Base-by-base conservation (phyloP, 2,888 invertebrate genomes). In the Mythimna ferrago region DNA sequence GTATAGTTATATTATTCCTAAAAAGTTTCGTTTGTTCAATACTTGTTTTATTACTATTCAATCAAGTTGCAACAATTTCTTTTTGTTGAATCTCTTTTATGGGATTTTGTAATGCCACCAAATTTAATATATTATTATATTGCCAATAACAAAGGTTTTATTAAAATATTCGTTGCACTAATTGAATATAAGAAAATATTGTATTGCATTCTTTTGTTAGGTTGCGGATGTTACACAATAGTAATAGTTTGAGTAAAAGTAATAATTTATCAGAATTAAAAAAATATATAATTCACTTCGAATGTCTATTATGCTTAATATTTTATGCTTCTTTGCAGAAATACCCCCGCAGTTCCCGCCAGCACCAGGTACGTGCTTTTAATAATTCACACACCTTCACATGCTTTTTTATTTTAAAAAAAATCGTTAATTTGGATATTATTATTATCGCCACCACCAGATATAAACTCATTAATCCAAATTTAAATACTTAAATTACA, bases 281-380 rank as follows among this genome's bases (percentile, higher is more conserved):
- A 44, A 1, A 14, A 44, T 44, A 44, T 11, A 44, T 3, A 41
- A 41, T 4, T 3, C 4, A 41, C 11, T 41, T 41, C 14, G 14
- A 14, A 44, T 44, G 9, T 3, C 19, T 35, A 41, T 14, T 19
- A 38, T 44, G 11, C 41, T 32, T 11, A 7, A 71, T 26, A 53
- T 58, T 11, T 0, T 54, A 3, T 48, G 0, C 76, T 76, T 69
- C 4, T 64, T 78, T 69, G 11, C 78, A 80, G 80, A 71, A 3
- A 5, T 81, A 35, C 79, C 81, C 9, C 0, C 21, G 10, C 68
- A 66, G 10, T 5, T 21, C 32, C 78, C 77, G 9, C 77, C 71
- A 48, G 32, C 21, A 63, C 79, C 78, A 68, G 65, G 80, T 80
- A 58, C 10, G 65, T 51, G 6, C 53, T 35, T 44, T 58, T 35